Conservation (phyloP, 64 coral and sea anemone species). For the Anthopleura sola region DNA sequence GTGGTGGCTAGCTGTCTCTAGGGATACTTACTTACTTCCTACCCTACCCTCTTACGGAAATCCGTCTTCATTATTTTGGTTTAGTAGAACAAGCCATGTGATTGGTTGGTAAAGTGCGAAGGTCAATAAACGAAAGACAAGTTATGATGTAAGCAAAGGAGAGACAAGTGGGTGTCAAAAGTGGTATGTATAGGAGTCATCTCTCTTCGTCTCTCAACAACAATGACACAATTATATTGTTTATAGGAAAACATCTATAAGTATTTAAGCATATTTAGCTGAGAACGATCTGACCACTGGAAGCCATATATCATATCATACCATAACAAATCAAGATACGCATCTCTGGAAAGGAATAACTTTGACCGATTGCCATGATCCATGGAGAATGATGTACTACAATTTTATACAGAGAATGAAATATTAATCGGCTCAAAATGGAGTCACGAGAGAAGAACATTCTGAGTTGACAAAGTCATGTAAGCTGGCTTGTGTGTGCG, state of each 20-base stretch:
- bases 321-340: not conserved
- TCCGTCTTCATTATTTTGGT: not conserved
- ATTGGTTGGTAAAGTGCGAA: not conserved
- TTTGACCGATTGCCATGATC: not conserved
- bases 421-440: not conserved
- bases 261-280: not conserved
- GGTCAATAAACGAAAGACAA: not conserved
- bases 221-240: not conserved
- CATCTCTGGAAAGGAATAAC: not conserved
- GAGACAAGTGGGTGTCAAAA: not conserved
- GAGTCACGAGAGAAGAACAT: not conserved
- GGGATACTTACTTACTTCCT: not conserved
- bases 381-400: not conserved
- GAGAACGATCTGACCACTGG: not conserved
- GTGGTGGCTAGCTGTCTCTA: too few species aligned
- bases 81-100: not conserved
- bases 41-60: not conserved
- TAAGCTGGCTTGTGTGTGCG: not conserved
- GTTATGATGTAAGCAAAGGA: not conserved
- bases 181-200: not conserved
- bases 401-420: not conserved
- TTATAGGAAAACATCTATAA: not conserved
- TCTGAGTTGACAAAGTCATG: not conserved
- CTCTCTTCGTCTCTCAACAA: conserved; percentile 1
- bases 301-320: not conserved